phyloP scores from a whole-genome alignment of 92 coral and sea anemone species.

The Heteractis magnifica region DNA sequence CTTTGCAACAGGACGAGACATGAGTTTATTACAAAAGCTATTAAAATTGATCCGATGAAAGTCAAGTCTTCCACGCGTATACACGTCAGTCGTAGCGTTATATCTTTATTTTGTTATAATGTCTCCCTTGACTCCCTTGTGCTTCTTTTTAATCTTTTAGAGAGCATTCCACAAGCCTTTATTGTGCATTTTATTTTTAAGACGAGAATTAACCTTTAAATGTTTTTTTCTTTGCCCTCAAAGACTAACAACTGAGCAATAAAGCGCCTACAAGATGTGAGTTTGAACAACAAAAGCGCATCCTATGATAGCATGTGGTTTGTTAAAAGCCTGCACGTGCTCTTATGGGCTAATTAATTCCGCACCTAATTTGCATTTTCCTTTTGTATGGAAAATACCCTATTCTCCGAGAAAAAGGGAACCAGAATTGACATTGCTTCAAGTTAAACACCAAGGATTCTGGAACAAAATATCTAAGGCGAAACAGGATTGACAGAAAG shows the following conservation, averaged over 20 bases:
- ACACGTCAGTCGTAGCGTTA: neutral
- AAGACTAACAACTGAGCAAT: constrained; percentile 46
- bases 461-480: neutral
- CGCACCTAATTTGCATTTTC: constrained; percentile 29
- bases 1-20: constrained; percentile 23
- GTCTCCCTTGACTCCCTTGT: neutral
- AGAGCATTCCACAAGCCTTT: neutral
- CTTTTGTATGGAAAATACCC: constrained; percentile 16
- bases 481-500: neutral
- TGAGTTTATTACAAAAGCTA: constrained; percentile 6
- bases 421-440: neutral
- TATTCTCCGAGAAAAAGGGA: neutral
- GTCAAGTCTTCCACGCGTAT: constrained; percentile 1
- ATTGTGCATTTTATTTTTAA: constrained; percentile 4
- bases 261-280: constrained; percentile 25
- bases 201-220: neutral
- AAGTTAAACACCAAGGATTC: neutral
- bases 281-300: constrained; percentile 34
- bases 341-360: neutral
- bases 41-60: neutral
- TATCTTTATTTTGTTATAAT: neutral
- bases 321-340: constrained; percentile 38
- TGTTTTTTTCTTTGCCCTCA: constrained; percentile 7
- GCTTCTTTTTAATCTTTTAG: too few relatives aligned
- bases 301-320: constrained; percentile 37